phyloP scores from a whole-genome alignment of 2,113 vertebrate species.

The Odontophorus gujanensis region DNA sequence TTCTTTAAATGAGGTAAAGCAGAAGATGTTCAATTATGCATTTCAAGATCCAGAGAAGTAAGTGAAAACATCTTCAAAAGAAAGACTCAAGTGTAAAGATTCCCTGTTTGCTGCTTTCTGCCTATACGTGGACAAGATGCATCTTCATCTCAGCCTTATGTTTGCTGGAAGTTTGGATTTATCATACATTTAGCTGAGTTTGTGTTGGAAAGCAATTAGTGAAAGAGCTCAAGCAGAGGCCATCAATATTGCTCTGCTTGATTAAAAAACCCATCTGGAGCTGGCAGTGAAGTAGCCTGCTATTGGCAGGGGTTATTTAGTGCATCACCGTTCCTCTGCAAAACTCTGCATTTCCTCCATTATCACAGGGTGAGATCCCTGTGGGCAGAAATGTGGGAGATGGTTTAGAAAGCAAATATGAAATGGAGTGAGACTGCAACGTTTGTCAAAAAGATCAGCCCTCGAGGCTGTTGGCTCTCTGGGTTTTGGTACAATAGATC shows the following conservation, averaged over 20 bases:
- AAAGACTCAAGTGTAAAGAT: constrained; percentile 3
- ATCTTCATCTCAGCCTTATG: neutral
- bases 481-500: neutral
- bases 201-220: constrained; percentile 70
- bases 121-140: neutral
- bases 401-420: neutral
- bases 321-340: neutral
- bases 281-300: constrained; percentile 42
- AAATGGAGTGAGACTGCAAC: neutral
- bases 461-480: neutral
- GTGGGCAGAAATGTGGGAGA: neutral
- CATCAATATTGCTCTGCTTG: constrained; percentile 73
- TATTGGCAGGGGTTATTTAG: constrained; percentile 67
- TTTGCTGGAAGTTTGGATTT: constrained; percentile 43
- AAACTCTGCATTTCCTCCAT: neutral
- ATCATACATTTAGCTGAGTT: constrained; percentile 64
- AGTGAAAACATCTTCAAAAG: constrained; percentile 4
- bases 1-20: neutral
- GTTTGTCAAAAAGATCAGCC: neutral
- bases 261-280: constrained; percentile 69
- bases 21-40: constrained; percentile 12
- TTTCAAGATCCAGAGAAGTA: constrained; percentile 11
- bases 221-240: constrained; percentile 59
- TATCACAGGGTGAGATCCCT: constrained; percentile 17
- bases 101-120: neutral